Conservation (phyloP, 2,113 vertebrate genomes). For the Callipepla squamata region DNA sequence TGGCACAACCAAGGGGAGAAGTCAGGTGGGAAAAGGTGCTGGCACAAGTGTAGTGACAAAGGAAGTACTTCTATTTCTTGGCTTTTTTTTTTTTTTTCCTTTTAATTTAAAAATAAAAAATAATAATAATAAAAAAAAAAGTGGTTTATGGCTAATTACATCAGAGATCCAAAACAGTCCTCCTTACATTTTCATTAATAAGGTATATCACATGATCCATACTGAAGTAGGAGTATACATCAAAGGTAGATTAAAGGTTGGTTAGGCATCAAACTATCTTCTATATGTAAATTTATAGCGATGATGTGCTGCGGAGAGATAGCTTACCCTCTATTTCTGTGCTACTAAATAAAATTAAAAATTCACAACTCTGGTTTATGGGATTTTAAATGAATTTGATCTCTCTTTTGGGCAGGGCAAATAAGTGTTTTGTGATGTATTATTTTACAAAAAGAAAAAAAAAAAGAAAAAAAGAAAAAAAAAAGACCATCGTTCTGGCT, state of each 20-base stretch:
- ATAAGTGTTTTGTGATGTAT: conserved; percentile 90
- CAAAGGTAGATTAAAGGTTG: conserved; percentile 91
- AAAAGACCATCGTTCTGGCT: conserved; percentile 82
- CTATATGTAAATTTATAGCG: conserved; percentile 93
- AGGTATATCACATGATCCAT: conserved; percentile 77
- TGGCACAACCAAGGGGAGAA: neutral
- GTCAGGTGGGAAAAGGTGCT: neutral
- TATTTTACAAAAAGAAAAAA: conserved; percentile 79
- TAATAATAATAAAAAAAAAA: neutral
- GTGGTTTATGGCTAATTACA: conserved; percentile 80
- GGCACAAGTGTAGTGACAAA: conserved; percentile 47
- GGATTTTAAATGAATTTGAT: conserved; percentile 90
- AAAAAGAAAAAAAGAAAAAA: neutral
- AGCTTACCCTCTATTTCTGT: conserved; percentile 88
- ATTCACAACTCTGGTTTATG: conserved; percentile 91
- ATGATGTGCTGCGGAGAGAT: conserved; percentile 86
- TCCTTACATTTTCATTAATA: conserved; percentile 84
- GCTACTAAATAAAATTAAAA: conserved; percentile 97
- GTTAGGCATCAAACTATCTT: conserved; percentile 90
- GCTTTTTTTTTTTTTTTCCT: neutral
- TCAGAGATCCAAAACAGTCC: conserved; percentile 79
- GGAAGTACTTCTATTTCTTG: neutral
- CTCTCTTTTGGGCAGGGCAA: conserved; percentile 91
- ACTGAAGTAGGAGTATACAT: conserved; percentile 82
- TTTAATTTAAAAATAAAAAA: neutral